Conservation (phyloP, 2,113 vertebrate species). For the Neoarius graeffei region DNA sequence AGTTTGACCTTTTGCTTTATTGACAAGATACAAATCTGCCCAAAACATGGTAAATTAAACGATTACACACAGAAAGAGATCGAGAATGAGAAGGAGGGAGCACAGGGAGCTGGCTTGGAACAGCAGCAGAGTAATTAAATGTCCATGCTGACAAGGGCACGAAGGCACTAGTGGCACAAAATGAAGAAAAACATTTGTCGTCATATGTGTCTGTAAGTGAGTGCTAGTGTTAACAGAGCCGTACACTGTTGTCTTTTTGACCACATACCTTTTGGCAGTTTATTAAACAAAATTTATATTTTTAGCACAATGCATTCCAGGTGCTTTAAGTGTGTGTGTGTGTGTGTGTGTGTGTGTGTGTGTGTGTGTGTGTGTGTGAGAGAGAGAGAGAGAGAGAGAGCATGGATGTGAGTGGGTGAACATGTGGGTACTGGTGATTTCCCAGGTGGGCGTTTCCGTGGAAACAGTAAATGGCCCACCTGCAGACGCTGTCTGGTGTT, state of each 20-base stretch:
- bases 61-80: background rate
- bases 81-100: background rate
- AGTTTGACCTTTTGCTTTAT: background rate
- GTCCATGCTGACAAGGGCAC: slow-evolving; percentile 43
- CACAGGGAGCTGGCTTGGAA: slow-evolving; percentile 20
- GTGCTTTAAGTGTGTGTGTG: slow-evolving; percentile 5
- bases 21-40: background rate
- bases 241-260: background rate
- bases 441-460: slow-evolving; percentile 51
- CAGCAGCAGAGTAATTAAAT: slow-evolving; percentile 45
- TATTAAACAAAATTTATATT: slow-evolving; percentile 14
- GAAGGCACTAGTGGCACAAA: slow-evolving; percentile 18
- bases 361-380: background rate
- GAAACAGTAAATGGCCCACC: slow-evolving; percentile 56
- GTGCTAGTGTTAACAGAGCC: background rate
- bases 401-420: background rate
- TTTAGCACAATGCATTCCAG: slow-evolving; percentile 17
- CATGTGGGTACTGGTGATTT: slow-evolving; percentile 46
- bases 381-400: too few species aligned
- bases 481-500: slow-evolving; percentile 37
- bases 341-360: slow-evolving; percentile 4
- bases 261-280: slow-evolving; percentile 3
- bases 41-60: background rate
- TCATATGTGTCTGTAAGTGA: background rate
- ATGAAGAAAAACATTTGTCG: background rate